Evolutionary conservation across 2,888 invertebrate species (phyloP), one percentile per base, ranked within the genome.

Genomic region (Cryptophagus acutangulus): DNA sequence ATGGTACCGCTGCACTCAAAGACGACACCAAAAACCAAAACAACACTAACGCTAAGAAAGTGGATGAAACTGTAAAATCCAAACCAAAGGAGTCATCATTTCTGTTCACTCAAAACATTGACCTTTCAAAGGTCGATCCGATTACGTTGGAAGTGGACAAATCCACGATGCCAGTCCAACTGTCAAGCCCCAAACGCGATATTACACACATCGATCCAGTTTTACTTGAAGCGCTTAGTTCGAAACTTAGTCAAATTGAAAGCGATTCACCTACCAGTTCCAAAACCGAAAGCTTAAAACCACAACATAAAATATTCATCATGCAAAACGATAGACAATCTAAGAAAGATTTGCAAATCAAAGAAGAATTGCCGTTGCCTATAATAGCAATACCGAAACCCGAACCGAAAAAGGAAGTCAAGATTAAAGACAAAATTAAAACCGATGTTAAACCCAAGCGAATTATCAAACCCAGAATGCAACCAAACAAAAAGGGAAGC

Each of bases 241-340:
- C 80, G 4, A 84, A 84, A 66, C 61, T 84, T 3, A 83, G 82
- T 59, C 84, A 84, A 68, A 84, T 84, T 33, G 84, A 84, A 69
- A 84, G 82, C 55, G 84, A 84, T 65, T 83, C 84, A 0, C 82
- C 82, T 0, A 83, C 84, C 1, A 84, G 82, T 54, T 83, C 83
- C 1, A 79, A 79, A 66, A 83, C 82, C 0, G 83, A 84, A 54
- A 83, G 82, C 57, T 72, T 82, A 12, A 68, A 69, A 51, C 67
- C 66, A 0, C 52, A 62, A 35, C 61, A 55, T 31, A 62, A 57
- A 47, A 45, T 55, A 16, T 46, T 49, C 15, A 39, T 52, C 39
- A 45, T 56, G 24, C 58, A 52, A 45, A 61, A 52, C 39, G 57
- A 54, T 43, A 57, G 55, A 30, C 50, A 38, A 28, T 52, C 46